These are phyloP conservation scores for Neuroterus valhalla DNA, from an alignment of 1,140 invertebrate species.

Conservation along the genomic window DNA sequence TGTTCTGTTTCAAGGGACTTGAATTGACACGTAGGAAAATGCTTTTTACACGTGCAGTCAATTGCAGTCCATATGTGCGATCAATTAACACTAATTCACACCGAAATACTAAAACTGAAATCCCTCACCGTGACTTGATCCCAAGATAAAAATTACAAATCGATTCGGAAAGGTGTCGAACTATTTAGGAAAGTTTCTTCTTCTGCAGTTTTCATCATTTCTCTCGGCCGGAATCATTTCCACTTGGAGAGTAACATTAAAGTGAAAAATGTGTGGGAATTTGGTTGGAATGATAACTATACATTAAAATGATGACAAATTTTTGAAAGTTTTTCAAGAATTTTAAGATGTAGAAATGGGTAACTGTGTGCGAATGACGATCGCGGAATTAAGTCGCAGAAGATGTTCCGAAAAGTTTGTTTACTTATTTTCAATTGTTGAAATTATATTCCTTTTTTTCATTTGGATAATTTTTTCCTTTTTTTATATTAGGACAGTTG, in stretches of 20 bases:
- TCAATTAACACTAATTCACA: slow-evolving; percentile 10
- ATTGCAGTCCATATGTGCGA: neutral
- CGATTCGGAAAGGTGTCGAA: neutral
- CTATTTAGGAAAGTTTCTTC: neutral
- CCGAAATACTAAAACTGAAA: neutral
- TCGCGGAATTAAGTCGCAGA: slow-evolving; percentile 46
- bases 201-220: no score
- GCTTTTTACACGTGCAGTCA: slow-evolving; percentile 11
- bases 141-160: neutral
- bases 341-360: slow-evolving; percentile 45
- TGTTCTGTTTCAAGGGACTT: neutral
- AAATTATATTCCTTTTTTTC: slow-evolving; percentile 20
- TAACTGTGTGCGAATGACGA: slow-evolving; percentile 45
- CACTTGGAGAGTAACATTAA: neutral
- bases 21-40: slow-evolving; percentile 6
- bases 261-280: neutral
- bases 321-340: slow-evolving; percentile 24
- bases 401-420: slow-evolving; percentile 48
- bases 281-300: neutral
- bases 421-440: slow-evolving; percentile 3
- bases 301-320: neutral
- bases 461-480: neutral
- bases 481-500: slow-evolving; percentile 79
- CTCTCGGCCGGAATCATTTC: no score
- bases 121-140: neutral